Conservation (phyloP, 2,888 invertebrate genomes). For the Prionchulus punctatus region DNA sequence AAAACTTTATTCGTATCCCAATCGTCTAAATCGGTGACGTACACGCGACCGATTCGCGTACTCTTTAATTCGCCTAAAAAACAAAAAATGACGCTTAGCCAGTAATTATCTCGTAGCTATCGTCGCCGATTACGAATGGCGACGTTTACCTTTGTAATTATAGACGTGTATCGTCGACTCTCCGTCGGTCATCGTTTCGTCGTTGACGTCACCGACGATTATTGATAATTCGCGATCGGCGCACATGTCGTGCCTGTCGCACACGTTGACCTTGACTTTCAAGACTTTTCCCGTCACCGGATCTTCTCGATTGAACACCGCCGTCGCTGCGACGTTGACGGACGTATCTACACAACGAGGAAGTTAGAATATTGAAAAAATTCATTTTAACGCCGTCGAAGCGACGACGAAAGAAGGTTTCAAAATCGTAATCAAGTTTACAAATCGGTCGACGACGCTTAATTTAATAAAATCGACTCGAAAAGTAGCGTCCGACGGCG, state of each 20-base stretch:
- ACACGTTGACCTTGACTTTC: slow-evolving; percentile 91
- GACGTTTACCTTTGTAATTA: slow-evolving; percentile 60
- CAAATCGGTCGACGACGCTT: no score
- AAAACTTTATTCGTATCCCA: slow-evolving; percentile 99
- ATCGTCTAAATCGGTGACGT: slow-evolving; percentile 91
- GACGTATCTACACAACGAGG: no score
- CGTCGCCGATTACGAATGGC: not conserved
- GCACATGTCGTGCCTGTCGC: slow-evolving; percentile 56
- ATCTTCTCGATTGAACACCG: slow-evolving; percentile 83
- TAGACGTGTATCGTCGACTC: slow-evolving; percentile 90
- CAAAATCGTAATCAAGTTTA: not conserved
- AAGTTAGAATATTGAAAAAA: no score
- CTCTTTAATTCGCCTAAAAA: slow-evolving; percentile 65
- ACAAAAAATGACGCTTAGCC: slow-evolving; percentile 13
- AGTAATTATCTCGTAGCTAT: not conserved
- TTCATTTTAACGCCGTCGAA: no score
- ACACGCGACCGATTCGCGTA: slow-evolving; percentile 80
- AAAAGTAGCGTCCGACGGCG: no score
- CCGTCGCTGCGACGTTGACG: slow-evolving; percentile 75
- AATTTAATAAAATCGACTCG: no score
- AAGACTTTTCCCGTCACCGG: slow-evolving; percentile 73
- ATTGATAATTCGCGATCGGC: slow-evolving; percentile 40
- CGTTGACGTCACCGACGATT: slow-evolving; percentile 91
- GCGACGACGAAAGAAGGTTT: no score
- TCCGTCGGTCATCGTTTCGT: slow-evolving; percentile 95